phyloP scores from a whole-genome alignment of 2,888 invertebrate species.

The Agriopis marginaria region DNA sequence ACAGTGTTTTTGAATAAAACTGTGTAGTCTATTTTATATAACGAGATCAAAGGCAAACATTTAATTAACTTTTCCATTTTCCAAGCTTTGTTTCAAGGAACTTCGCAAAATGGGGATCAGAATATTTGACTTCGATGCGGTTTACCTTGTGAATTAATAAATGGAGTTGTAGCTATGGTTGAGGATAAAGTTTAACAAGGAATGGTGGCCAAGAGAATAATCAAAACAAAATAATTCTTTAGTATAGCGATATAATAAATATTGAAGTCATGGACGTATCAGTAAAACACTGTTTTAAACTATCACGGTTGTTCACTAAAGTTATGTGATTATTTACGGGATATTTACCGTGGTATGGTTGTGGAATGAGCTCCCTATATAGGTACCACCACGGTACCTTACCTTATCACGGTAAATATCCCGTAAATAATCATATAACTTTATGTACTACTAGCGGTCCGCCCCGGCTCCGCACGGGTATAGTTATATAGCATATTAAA shows the following conservation, averaged over 20 bases:
- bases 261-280: too few relatives aligned
- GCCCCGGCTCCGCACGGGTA: too few relatives aligned
- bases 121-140: neutral
- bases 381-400: too few relatives aligned
- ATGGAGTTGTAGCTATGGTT: neutral
- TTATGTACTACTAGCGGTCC: too few relatives aligned
- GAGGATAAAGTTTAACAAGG: neutral
- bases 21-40: conserved; percentile 10
- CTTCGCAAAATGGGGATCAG: neutral
- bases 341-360: too few relatives aligned
- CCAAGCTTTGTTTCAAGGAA: conserved; percentile 26
- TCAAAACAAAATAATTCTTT: neutral
- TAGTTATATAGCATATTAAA: too few relatives aligned
- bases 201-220: neutral
- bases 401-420: too few relatives aligned
- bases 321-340: too few relatives aligned
- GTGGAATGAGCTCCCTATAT: too few relatives aligned
- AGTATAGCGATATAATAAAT: neutral
- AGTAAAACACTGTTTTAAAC: too few relatives aligned
- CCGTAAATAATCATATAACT: too few relatives aligned
- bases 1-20: conserved; percentile 5
- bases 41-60: conserved; percentile 34
- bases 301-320: too few relatives aligned
- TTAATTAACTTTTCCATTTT: conserved; percentile 32
- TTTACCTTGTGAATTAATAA: neutral